Conservation (phyloP, 2,888 invertebrate genomes). For the Hylaea fasciaria region DNA sequence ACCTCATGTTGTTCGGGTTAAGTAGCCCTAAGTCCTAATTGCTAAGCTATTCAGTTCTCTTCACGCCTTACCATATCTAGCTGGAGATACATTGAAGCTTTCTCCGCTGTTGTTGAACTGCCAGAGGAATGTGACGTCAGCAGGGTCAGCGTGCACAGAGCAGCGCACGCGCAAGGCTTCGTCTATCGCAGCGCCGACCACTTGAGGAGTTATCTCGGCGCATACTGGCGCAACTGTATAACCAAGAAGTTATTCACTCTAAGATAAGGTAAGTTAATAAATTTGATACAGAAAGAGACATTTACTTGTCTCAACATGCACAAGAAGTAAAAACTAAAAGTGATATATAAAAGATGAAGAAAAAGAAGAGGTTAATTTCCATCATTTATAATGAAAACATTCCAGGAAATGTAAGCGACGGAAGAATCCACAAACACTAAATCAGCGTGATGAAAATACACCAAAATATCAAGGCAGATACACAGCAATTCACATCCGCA, state of each 20-base stretch:
- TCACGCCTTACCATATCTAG: slow-evolving; percentile 71
- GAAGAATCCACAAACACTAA: neutral
- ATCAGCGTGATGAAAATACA: slow-evolving; percentile 11
- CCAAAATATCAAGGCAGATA: slow-evolving; percentile 17
- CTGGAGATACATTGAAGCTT: slow-evolving; percentile 93
- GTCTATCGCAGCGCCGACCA: slow-evolving; percentile 94
- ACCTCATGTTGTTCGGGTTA: neutral
- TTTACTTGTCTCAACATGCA: too few relatives aligned
- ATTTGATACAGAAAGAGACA: too few relatives aligned
- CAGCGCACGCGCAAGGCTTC: slow-evolving; percentile 92
- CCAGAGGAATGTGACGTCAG: slow-evolving; percentile 94
- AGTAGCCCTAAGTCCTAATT: too few relatives aligned
- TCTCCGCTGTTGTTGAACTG: slow-evolving; percentile 96
- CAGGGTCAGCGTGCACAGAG: slow-evolving; percentile 94
- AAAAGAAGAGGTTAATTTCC: too few relatives aligned
- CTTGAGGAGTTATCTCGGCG: slow-evolving; percentile 87
- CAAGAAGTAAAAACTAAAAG: too few relatives aligned
- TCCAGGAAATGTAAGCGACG: neutral
- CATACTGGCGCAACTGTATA: slow-evolving; percentile 93
- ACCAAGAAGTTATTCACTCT: neutral
- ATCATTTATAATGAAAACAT: too few relatives aligned
- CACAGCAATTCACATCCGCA: slow-evolving; percentile 27
- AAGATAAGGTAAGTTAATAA: too few relatives aligned
- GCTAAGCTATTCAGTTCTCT: too few relatives aligned
- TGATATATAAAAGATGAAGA: too few relatives aligned